phyloP scores from a whole-genome alignment of 2,113 vertebrate species.

The Gallinago jamesoni region DNA sequence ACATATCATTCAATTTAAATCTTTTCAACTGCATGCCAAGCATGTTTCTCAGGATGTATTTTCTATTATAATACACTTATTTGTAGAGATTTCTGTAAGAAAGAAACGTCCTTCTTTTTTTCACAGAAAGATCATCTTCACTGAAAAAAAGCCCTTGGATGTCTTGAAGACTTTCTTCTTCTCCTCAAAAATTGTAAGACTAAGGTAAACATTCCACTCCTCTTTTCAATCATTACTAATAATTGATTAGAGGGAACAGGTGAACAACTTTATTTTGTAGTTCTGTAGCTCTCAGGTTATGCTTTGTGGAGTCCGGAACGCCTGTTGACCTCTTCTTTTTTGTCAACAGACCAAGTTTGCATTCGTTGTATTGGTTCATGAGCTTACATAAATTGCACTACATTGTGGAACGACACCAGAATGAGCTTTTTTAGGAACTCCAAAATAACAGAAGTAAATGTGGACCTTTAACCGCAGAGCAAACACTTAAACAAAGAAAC shows the following conservation, averaged over 20 bases:
- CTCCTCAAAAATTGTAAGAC: neutral
- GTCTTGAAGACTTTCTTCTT: neutral
- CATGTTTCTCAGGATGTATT: neutral
- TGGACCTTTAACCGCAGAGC: neutral
- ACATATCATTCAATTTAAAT: neutral
- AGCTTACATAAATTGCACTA: neutral
- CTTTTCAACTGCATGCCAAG: neutral
- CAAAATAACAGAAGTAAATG: neutral
- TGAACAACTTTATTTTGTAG: neutral
- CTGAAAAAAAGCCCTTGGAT: neutral
- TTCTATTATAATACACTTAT: neutral
- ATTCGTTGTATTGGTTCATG: neutral
- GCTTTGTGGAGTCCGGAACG: accelerated
- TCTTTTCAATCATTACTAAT: neutral
- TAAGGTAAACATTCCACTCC: neutral
- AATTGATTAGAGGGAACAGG: neutral
- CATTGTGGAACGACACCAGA: accelerated
- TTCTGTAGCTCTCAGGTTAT: neutral
- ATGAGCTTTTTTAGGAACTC: neutral
- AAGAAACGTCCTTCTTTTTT: constrained; percentile 9
- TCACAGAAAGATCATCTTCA: neutral
- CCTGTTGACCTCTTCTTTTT: neutral
- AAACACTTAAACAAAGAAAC: neutral
- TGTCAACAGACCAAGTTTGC: neutral
- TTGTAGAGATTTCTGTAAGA: neutral